Evolutionary conservation across 2,797 vertebrate genomes (phyloP).

Genomic region (Momotus momota): DNA sequence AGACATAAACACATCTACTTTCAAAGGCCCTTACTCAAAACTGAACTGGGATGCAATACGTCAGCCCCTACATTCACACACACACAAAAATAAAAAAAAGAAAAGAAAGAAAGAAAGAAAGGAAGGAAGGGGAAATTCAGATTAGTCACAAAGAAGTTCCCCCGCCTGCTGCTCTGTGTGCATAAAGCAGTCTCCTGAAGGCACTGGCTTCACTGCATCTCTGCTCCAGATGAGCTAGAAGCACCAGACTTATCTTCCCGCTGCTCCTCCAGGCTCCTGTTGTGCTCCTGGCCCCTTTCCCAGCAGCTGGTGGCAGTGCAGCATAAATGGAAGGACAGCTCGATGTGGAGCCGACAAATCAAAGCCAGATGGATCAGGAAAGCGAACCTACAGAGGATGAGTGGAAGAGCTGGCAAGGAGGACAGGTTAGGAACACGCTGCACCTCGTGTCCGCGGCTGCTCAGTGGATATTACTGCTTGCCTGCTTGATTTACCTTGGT

Average conservation of each 20-base stretch:
- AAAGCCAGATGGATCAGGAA: neutral
- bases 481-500: slow-evolving; percentile 70
- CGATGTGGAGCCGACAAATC: neutral
- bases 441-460: slow-evolving; percentile 39
- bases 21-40: slow-evolving; percentile 76
- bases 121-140: slow-evolving; percentile 82
- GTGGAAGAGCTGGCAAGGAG: slow-evolving; percentile 3
- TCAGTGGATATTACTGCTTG: slow-evolving; percentile 72
- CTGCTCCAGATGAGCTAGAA: slow-evolving; percentile 10
- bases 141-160: slow-evolving; percentile 85
- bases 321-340: slow-evolving; percentile 1
- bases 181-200: slow-evolving; percentile 73
- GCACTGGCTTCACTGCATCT: slow-evolving; percentile 58
- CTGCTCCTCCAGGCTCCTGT: neutral
- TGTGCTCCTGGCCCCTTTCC: neutral
- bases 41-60: slow-evolving; percentile 80
- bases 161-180: slow-evolving; percentile 75
- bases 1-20: slow-evolving; percentile 53
- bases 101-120: slow-evolving; percentile 68
- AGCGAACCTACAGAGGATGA: neutral
- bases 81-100: too few relatives aligned
- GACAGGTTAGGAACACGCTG: slow-evolving; percentile 52
- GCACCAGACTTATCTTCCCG: neutral
- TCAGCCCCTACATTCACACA: slow-evolving; percentile 77
- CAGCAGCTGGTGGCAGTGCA: neutral